phyloP scores from a whole-genome alignment of 2,888 invertebrate genomes.

The Cheilosia grossa region DNA sequence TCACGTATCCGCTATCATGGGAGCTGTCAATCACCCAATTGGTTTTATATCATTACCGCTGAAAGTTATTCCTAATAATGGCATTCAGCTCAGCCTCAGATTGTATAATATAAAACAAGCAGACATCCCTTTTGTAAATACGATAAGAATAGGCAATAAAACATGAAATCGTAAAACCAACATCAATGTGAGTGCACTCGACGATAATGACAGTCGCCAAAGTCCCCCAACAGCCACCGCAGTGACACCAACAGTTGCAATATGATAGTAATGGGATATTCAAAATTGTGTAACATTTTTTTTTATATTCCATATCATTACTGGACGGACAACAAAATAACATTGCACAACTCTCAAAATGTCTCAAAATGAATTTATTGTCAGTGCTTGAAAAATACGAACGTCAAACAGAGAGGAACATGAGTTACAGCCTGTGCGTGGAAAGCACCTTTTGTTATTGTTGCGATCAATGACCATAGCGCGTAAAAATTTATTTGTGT shows the following conservation, averaged over 20 bases:
- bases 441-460: constrained; percentile 14
- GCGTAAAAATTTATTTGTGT: constrained; percentile 28
- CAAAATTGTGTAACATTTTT: too few relatives aligned
- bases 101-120: not conserved
- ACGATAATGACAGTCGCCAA: constrained; percentile 22
- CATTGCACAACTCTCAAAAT: too few relatives aligned
- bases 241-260: not conserved
- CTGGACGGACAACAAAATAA: too few relatives aligned
- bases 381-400: not conserved
- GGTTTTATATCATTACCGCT: too few relatives aligned
- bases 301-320: too few relatives aligned
- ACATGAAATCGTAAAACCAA: constrained; percentile 13
- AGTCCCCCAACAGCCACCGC: too few relatives aligned
- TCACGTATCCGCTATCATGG: too few relatives aligned
- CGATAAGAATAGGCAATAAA: constrained; percentile 21
- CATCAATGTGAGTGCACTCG: not conserved
- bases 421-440: not conserved
- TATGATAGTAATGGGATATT: too few relatives aligned
- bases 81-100: too few relatives aligned
- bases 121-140: not conserved
- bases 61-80: too few relatives aligned
- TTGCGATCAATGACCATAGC: constrained; percentile 48
- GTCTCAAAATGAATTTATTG: not conserved
- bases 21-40: too few relatives aligned
- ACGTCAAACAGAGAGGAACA: not conserved